These are phyloP conservation scores for Chrysotoxum bicinctum DNA, from an alignment of 2,888 invertebrate species.

Conservation along the genomic window DNA sequence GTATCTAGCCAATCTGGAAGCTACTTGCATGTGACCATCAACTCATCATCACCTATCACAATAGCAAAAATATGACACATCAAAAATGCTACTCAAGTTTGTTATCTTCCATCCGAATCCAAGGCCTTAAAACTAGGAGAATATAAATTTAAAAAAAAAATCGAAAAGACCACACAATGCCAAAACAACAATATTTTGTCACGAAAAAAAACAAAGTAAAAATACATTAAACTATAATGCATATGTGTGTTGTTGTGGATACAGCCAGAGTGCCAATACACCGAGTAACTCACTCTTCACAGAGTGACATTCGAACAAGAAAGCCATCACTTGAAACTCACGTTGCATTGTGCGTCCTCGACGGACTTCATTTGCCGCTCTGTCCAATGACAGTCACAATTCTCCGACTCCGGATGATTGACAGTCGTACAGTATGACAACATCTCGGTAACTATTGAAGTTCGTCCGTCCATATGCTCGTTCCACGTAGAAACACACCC, in stretches of 20 bases:
- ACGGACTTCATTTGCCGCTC: conserved; percentile 62
- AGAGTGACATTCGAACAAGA: conserved; percentile 61
- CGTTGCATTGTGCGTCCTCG: conserved; percentile 54
- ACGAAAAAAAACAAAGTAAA: background rate
- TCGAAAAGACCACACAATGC: background rate
- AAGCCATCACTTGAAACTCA: conserved; percentile 63
- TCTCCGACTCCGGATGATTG: conserved; percentile 46
- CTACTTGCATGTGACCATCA: background rate
- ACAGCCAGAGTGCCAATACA: conserved; percentile 5
- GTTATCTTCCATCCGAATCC: conserved; percentile 26
- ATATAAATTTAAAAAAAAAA: background rate
- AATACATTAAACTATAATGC: background rate
- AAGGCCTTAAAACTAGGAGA: conserved; percentile 39
- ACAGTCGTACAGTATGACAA: conserved; percentile 55
- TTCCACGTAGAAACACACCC: conserved; percentile 1
- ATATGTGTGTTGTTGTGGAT: background rate
- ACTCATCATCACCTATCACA: conserved; percentile 10
- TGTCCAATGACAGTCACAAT: conserved; percentile 47
- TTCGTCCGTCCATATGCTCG: conserved; percentile 10
- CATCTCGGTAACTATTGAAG: conserved; percentile 50
- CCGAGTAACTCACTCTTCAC: background rate
- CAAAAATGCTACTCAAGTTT: conserved; percentile 24
- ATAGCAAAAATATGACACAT: conserved; percentile 24
- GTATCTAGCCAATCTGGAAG: too few species aligned
- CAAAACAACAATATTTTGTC: conserved; percentile 17